Base-by-base conservation (phyloP, 2,113 vertebrate species). In the Charadrius vociferus region DNA sequence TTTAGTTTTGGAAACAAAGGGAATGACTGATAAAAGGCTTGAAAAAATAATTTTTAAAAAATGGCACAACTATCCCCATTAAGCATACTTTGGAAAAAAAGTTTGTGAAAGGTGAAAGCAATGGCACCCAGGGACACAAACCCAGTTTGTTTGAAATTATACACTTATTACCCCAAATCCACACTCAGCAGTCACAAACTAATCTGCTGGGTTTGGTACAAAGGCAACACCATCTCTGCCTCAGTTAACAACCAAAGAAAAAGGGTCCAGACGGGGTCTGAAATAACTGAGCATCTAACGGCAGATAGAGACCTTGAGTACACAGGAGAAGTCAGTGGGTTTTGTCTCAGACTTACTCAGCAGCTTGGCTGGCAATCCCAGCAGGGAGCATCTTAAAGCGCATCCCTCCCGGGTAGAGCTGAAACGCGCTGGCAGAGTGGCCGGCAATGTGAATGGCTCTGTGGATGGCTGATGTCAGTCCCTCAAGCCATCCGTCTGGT, bases 1-100 rank as follows among this genome's bases (percentile, higher is more conserved):
- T 90, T 77, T 81, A 10, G 7, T 79, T 93, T 88, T 91, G 61
- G 85, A 95, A 96, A 84, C 85, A 43, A 94, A 91, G 43, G 58
- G 84, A 91, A 93, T 82, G 80, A 73, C n/a, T 65, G 50, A 56
- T 59, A 95, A 91, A 91, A 92, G 7, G 21, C 39, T 45, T 77
- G 14, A 56, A 26, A 68, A 52, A 63, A 10, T 9, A 0, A 13
- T 24, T 52, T 30, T 5, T 3, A 2, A 45, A 32, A 10, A 84
- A 72, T 15, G 23, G 21, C 9, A 19, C 13, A 9, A 66, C 22
- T 90, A n/a, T 68, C 24, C 29, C 30, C 55, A 13, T 32, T 20
- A 81, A 39, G 34, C 32, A 55, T 61, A 41, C 14, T 70, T 68
- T 32, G 18, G 26, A 20, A 41, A 85, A 58, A 47, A 52, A 4